Evolutionary conservation across 1,140 invertebrate species (phyloP).

Genomic region (Brachionus rubens): DNA sequence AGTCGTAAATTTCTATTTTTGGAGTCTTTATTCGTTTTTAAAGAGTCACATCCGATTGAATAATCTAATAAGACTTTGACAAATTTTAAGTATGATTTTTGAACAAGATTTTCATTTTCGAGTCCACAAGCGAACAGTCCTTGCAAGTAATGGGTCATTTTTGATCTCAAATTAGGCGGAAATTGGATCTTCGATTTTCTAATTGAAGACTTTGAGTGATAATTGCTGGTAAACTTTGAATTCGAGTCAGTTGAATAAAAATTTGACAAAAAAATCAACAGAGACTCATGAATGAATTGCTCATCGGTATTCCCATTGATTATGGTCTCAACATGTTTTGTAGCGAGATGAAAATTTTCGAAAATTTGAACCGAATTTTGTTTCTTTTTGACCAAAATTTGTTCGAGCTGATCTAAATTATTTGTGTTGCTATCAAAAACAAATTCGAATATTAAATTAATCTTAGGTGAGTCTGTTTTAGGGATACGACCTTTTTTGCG

Average conservation of each 20-base stretch:
- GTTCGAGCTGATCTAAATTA: neutral
- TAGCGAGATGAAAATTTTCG: conserved; percentile 10
- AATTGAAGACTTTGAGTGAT: neutral
- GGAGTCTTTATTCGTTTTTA: neutral
- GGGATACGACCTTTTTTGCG: neutral
- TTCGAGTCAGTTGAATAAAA: neutral
- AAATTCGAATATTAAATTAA: conserved; percentile 22
- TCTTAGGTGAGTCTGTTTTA: neutral
- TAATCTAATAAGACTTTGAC: neutral
- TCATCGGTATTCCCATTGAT: neutral
- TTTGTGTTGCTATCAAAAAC: neutral
- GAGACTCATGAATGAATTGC: neutral
- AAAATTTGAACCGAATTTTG: neutral
- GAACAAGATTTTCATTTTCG: neutral
- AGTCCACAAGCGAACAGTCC: conserved; percentile 7
- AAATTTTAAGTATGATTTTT: neutral
- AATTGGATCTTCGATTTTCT: neutral
- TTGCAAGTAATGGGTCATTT: conserved; percentile 8
- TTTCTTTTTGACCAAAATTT: conserved; percentile 1
- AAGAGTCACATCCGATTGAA: neutral
- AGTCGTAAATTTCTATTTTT: neutral
- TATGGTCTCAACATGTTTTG: neutral
- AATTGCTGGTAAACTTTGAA: neutral
- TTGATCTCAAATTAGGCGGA: neutral
- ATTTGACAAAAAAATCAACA: neutral